Conservation (phyloP, 2,797 vertebrate genomes). For the Lagocephalus sceleratus region DNA sequence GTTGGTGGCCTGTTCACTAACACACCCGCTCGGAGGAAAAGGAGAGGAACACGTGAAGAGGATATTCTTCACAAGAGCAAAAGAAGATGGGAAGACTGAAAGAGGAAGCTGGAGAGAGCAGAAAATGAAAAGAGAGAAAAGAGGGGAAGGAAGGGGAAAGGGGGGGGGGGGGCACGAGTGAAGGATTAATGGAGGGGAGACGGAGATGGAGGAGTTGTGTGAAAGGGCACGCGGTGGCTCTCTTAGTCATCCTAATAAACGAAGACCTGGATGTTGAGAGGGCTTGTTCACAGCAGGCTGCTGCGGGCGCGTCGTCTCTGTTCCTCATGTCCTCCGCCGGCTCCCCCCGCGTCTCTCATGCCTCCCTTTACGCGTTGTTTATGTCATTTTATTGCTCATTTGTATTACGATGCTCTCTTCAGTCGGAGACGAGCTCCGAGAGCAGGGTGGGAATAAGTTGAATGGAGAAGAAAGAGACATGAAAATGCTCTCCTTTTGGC, state of each 20-base stretch:
- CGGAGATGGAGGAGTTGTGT: slow-evolving; percentile 41
- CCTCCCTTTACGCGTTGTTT: slow-evolving; percentile 36
- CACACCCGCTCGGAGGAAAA: slow-evolving; percentile 11
- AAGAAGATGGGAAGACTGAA: slow-evolving; percentile 23
- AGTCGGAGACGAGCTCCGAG: slow-evolving; percentile 25
- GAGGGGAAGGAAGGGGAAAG: slow-evolving; percentile 46
- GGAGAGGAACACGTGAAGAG: slow-evolving; percentile 12
- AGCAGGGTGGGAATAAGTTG: slow-evolving; percentile 36
- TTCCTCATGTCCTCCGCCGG: slow-evolving; percentile 10
- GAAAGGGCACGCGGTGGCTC: slow-evolving; percentile 54
- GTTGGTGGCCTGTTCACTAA: slow-evolving; percentile 20
- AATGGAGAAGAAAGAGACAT: slow-evolving; percentile 15
- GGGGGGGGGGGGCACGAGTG: slow-evolving; percentile 47
- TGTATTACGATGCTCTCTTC: slow-evolving; percentile 23
- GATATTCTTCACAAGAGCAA: slow-evolving; percentile 35
- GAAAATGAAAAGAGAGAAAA: slow-evolving; percentile 13
- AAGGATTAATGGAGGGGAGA: slow-evolving; percentile 58
- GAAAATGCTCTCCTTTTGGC: slow-evolving; percentile 11
- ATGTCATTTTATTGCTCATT: slow-evolving; percentile 29
- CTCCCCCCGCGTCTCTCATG: slow-evolving; percentile 31
- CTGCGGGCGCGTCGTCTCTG: slow-evolving; percentile 55
- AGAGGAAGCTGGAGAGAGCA: slow-evolving; percentile 42
- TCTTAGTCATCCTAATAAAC: slow-evolving; percentile 58
- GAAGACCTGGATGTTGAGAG: slow-evolving; percentile 61
- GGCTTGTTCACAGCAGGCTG: slow-evolving; percentile 67